These are phyloP conservation scores for Drosophila santomea DNA, from an alignment of 1,140 invertebrate species.

Conservation along the genomic window DNA sequence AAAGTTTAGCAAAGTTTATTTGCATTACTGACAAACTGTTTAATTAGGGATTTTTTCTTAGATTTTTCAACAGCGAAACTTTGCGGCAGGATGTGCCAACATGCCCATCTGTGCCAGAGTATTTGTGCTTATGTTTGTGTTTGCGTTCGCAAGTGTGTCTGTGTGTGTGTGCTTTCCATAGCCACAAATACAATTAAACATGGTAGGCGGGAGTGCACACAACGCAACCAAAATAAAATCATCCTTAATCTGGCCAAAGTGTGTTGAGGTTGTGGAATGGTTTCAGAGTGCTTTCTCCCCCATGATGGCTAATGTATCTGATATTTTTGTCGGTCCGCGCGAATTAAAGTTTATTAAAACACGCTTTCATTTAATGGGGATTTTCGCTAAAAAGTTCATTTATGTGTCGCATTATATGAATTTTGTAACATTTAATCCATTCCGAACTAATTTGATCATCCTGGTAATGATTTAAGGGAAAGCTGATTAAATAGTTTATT, in stretches of 20 bases:
- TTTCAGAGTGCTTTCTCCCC: slow-evolving; percentile 22
- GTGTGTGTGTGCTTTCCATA: slow-evolving; percentile 17
- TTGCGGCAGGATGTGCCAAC: slow-evolving; percentile 41
- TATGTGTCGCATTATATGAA: neutral
- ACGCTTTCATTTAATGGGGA: slow-evolving; percentile 7
- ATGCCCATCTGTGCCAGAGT: slow-evolving; percentile 16
- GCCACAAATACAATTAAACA: slow-evolving; percentile 73
- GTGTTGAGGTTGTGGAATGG: slow-evolving; percentile 18
- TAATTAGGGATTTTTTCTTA: slow-evolving; percentile 80
- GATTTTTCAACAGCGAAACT: slow-evolving; percentile 71
- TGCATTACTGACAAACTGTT: slow-evolving; percentile 83
- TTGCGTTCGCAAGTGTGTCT: neutral
- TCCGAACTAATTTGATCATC: slow-evolving; percentile 3
- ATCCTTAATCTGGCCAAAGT: slow-evolving; percentile 54
- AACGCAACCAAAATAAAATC: slow-evolving; percentile 56
- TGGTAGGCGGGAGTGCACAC: slow-evolving; percentile 30
- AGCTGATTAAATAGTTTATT: neutral
- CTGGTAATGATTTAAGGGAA: neutral
- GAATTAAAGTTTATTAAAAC: slow-evolving; percentile 34
- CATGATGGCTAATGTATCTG: slow-evolving; percentile 28
- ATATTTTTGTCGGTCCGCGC: slow-evolving; percentile 14
- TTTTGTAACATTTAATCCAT: neutral
- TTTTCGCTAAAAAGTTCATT: slow-evolving; percentile 3
- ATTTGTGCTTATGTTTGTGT: slow-evolving; percentile 11
- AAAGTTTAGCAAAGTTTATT: slow-evolving; percentile 81